Evolutionary conservation across 92 coral and sea anemone genomes (phyloP), one percentile per base, ranked within the genome.

Genomic region (Isaurus tuberculatus): DNA sequence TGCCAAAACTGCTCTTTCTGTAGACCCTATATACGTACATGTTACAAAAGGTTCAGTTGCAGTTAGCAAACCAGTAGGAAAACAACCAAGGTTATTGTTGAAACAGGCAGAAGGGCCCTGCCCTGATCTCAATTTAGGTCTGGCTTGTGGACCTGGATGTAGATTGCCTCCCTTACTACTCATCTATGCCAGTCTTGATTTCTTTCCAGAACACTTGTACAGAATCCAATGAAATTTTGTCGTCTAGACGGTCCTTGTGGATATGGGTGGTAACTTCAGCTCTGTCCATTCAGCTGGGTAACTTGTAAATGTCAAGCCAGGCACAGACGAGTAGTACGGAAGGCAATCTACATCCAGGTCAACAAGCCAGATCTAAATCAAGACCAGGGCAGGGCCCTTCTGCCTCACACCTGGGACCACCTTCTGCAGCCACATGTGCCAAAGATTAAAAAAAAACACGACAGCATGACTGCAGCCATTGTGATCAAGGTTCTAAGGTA

Each of bases 1-100:
- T 23, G 48, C 49, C 40, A 48, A 49, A 84, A 60, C 65, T 68
- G 66, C 83, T 77, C 83, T 77, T 77, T 77, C 83, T 77, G 83
- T 77, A 77, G 83, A 26, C 33, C 83, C 83, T 55, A 77, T 30
- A 53, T 49, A 49, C 22, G 20, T 49, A 49, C 58, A 49, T 49
- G 58, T 14, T 49, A 49, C 58, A 49, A 49, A 49, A 49, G 58
- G 15, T 49, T 49, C 58, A 49, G 58, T 49, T 49, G 58, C 58
- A 49, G 58, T n/a, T 49, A 49, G 58, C 58, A 49, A 15, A 49
- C 58, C 20, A 49, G 58, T 49, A 49, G 58, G 58, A 49, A 49
- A 49, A 49, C 58, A 49, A 49, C 58, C 58, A 49, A 49, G 58
- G 58, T 49, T 4, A 49, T 49, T 4, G n/a, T 11, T 49, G 58